These are phyloP conservation scores for Escarpia spicata DNA, from an alignment of 2,888 invertebrate genomes.

Conservation along the genomic window DNA sequence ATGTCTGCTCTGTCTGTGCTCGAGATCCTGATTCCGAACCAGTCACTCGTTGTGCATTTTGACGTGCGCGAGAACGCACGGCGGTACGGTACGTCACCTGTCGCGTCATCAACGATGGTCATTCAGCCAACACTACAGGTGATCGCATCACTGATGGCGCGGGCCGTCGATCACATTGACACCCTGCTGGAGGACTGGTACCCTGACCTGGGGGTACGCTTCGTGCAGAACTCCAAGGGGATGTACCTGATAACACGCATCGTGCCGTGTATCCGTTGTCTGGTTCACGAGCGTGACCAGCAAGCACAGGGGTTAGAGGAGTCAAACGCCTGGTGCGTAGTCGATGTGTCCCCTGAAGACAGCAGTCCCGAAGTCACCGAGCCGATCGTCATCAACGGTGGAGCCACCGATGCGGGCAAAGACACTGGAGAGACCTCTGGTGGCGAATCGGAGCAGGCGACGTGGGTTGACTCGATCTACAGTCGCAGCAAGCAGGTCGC, in stretches of 20 bases:
- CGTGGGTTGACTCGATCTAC: slow-evolving; percentile 29
- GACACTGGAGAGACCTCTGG: not conserved
- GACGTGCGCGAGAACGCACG: not conserved
- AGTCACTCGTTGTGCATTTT: slow-evolving; percentile 68
- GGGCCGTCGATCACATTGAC: slow-evolving; percentile 91
- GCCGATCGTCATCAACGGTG: slow-evolving; percentile 32
- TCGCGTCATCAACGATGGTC: slow-evolving; percentile 39
- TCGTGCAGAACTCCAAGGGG: slow-evolving; percentile 97
- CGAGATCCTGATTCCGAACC: slow-evolving; percentile 84
- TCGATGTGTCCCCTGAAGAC: slow-evolving; percentile 32
- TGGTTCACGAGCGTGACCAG: slow-evolving; percentile 62
- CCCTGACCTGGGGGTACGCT: slow-evolving; percentile 90
- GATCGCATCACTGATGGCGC: slow-evolving; percentile 39
- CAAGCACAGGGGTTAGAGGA: not conserved
- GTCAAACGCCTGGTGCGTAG: slow-evolving; percentile 32
- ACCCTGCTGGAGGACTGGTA: slow-evolving; percentile 98
- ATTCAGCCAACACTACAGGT: slow-evolving; percentile 36
- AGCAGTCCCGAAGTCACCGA: slow-evolving; percentile 30
- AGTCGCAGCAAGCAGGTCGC: slow-evolving; percentile 26
- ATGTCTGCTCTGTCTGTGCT: slow-evolving; percentile 82
- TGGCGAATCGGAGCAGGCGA: not conserved
- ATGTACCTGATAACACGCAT: slow-evolving; percentile 91
- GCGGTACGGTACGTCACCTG: not conserved
- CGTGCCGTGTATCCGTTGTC: slow-evolving; percentile 90
- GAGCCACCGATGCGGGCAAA: not conserved